Conservation (phyloP, 2,797 vertebrate genomes). For the Gila robusta region DNA sequence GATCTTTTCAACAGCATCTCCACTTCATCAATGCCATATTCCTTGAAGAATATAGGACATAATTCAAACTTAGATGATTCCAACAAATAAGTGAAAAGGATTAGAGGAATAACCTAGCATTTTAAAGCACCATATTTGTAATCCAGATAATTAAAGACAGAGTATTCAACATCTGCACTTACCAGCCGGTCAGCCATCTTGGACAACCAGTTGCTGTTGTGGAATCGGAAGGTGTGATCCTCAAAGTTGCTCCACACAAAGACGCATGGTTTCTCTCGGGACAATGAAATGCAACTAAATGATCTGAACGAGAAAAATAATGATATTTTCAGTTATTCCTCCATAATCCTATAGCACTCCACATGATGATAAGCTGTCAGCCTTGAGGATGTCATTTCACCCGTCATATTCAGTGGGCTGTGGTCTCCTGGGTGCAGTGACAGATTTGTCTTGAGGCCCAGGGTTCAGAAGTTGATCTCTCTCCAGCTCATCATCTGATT, state of each 20-base stretch:
- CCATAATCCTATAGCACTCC: not conserved
- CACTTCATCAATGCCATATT: constrained; percentile 85
- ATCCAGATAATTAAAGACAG: not conserved
- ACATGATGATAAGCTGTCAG: not conserved
- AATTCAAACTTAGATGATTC: not conserved
- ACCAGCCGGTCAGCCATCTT: constrained; percentile 87
- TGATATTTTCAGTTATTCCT: not conserved
- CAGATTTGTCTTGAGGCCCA: constrained; percentile 76
- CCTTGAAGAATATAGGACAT: constrained; percentile 71
- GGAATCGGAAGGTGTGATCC: constrained; percentile 89
- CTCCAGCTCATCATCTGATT: constrained; percentile 72
- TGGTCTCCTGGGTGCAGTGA: constrained; percentile 78
- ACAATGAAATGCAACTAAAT: constrained; percentile 84
- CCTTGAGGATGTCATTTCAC: constrained; percentile 67
- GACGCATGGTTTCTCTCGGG: constrained; percentile 84
- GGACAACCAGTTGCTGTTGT: constrained; percentile 86
- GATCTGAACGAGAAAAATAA: constrained; percentile 75
- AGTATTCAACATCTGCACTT: constrained; percentile 21
- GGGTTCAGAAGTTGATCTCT: constrained; percentile 69
- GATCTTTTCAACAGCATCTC: constrained; percentile 84
- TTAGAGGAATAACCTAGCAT: not conserved
- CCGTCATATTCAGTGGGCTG: constrained; percentile 85
- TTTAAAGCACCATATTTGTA: not conserved
- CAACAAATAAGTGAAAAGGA: not conserved
- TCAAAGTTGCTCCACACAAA: constrained; percentile 90